Evolutionary conservation across 2,113 vertebrate species (phyloP).

Genomic region (Alouatta palliata): DNA sequence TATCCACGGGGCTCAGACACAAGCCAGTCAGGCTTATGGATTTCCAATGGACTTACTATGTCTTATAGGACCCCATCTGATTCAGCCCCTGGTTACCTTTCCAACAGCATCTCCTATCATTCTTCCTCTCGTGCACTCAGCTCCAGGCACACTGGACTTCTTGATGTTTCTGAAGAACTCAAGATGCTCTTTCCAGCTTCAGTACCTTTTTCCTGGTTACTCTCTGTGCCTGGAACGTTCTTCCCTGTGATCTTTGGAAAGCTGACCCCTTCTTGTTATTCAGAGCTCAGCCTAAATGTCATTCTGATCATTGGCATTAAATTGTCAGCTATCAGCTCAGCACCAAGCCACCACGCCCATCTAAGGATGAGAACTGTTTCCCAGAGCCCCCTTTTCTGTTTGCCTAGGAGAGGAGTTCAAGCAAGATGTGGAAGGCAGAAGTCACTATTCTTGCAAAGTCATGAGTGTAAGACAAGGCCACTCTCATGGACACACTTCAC

Average conservation of each 20-base stretch:
- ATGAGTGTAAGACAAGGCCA: neutral
- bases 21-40: neutral
- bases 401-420: neutral
- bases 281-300: neutral
- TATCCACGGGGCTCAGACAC: no score
- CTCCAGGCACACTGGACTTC: neutral
- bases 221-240: neutral
- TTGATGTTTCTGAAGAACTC: neutral
- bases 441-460: neutral
- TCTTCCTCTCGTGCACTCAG: neutral
- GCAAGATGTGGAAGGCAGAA: neutral
- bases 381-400: neutral
- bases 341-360: neutral
- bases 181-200: neutral
- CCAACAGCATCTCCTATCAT: neutral
- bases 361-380: neutral
- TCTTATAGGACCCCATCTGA: fast-evolving
- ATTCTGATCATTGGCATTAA: neutral
- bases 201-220: neutral
- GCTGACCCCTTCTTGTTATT: neutral
- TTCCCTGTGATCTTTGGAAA: neutral
- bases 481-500: neutral
- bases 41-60: neutral
- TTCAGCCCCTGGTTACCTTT: neutral
- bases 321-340: neutral